phyloP scores from a whole-genome alignment of 2,113 vertebrate genomes.

The Trichechus manatus region DNA sequence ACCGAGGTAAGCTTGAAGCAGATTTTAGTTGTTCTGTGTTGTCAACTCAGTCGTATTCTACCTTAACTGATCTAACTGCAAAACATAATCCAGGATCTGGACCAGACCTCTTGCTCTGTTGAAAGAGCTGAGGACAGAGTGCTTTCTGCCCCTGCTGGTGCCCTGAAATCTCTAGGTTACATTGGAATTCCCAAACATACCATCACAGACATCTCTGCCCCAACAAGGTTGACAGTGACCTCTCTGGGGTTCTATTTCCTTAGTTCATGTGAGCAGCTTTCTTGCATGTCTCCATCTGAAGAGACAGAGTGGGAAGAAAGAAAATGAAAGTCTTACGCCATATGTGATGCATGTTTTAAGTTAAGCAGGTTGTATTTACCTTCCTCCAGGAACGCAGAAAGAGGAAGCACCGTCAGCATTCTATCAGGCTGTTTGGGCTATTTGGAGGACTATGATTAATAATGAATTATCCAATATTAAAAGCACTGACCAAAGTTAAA shows the following conservation, averaged over 20 bases:
- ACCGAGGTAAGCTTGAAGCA: not conserved
- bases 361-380: not conserved
- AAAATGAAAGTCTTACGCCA: fast-evolving
- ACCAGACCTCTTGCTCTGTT: not conserved
- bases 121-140: not conserved
- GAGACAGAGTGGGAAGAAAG: not conserved
- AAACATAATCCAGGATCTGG: not conserved
- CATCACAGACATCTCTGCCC: not conserved
- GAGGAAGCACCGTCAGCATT: not conserved
- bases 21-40: not conserved
- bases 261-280: not conserved
- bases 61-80: not conserved
- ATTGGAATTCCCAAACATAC: not conserved
- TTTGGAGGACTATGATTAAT: conserved; percentile 35
- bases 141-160: too few species aligned
- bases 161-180: not conserved
- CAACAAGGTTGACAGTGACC: not conserved
- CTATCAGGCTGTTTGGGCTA: not conserved
- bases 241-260: not conserved
- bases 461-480: not conserved
- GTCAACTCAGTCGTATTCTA: not conserved
- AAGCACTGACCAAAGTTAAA: not conserved
- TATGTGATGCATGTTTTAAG: fast-evolving
- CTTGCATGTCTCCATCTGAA: not conserved
- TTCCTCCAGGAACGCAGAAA: conserved; percentile 2